These are phyloP conservation scores for Heterohyrax brucei DNA, from an alignment of 2,797 vertebrate genomes.

Conservation along the genomic window DNA sequence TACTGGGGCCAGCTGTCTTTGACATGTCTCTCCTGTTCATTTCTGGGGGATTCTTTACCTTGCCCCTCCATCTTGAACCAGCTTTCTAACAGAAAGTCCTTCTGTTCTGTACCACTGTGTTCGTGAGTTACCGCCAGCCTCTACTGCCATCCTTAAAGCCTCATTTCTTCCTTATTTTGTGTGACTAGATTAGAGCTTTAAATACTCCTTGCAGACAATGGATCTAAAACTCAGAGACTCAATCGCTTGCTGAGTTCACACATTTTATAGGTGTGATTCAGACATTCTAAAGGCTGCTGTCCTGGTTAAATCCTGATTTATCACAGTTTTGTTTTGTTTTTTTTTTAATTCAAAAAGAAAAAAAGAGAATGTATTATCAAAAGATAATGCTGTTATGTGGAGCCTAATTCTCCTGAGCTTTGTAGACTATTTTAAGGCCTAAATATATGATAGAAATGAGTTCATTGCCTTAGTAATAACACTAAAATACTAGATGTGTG, in stretches of 20 bases:
- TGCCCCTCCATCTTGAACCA: neutral
- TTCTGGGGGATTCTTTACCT: neutral
- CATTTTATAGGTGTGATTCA: neutral
- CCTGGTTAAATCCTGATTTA: neutral
- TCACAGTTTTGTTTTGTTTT: neutral
- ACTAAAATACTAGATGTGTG: neutral
- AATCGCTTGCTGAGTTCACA: neutral
- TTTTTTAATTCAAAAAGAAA: neutral
- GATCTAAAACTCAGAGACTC: neutral
- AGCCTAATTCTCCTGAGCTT: neutral
- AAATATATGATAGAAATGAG: neutral
- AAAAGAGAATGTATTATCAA: neutral
- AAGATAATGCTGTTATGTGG: neutral
- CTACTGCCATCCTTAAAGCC: neutral
- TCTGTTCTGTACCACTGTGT: neutral
- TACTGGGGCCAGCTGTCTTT: neutral
- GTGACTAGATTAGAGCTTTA: neutral
- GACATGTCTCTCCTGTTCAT: neutral
- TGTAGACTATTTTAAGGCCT: neutral
- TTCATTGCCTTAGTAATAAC: neutral
- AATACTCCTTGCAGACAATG: neutral
- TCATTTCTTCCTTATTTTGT: neutral
- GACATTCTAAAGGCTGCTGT: neutral
- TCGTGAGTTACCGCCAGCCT: neutral
- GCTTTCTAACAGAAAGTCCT: neutral